Evolutionary conservation across 1,140 invertebrate species (phyloP).

Genomic region (Bombus terrestris): DNA sequence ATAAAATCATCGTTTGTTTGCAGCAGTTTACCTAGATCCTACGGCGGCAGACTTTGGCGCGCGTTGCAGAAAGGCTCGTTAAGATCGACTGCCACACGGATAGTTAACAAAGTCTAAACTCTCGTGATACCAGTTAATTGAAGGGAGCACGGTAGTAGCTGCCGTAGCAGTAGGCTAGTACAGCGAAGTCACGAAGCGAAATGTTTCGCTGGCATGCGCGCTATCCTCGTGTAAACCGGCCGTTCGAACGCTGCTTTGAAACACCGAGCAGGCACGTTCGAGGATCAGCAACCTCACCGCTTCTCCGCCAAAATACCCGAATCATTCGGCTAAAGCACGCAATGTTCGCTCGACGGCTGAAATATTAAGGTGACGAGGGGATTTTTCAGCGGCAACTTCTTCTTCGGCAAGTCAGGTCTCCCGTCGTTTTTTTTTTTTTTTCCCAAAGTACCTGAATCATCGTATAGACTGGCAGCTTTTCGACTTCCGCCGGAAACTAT

Average conservation of each 20-base stretch:
- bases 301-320: background rate
- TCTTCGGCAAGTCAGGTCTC: background rate
- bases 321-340: background rate
- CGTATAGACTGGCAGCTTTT: background rate
- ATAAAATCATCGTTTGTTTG: background rate
- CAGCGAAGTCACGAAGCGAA: background rate
- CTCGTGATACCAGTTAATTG: conserved; percentile 7
- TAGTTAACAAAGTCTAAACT: conserved; percentile 26
- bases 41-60: background rate
- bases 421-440: background rate
- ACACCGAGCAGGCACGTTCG: background rate
- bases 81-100: background rate
- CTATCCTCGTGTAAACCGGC: conserved; percentile 5
- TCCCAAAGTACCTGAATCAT: background rate
- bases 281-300: background rate
- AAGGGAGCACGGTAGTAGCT: conserved; percentile 1
- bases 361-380: conserved; percentile 10
- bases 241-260: background rate
- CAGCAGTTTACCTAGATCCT: background rate
- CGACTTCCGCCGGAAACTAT: background rate
- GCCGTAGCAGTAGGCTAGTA: background rate
- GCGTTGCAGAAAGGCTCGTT: background rate
- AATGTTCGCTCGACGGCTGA: background rate
- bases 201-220: background rate
- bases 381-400: background rate